Conservation (phyloP, 2,113 vertebrate genomes). For the Corythaixoides concolor region DNA sequence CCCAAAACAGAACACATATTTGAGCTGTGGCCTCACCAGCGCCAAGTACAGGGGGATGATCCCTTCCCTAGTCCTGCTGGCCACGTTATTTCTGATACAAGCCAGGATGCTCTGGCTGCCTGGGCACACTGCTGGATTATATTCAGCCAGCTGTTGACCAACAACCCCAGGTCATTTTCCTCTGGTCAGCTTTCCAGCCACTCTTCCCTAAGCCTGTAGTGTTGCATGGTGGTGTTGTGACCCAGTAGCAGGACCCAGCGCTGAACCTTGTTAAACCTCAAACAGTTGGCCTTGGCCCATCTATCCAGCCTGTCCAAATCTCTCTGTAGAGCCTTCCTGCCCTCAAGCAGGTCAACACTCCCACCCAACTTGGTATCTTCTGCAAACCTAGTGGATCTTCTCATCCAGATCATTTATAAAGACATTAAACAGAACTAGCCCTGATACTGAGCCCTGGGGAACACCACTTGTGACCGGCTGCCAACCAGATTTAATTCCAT, state of each 20-base stretch:
- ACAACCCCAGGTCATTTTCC: background rate
- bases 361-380: background rate
- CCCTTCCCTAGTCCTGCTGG: background rate
- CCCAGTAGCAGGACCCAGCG: background rate
- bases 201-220: background rate
- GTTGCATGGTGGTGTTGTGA: background rate
- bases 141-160: no score
- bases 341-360: background rate
- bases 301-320: background rate
- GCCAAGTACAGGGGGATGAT: rapidly evolving
- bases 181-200: background rate
- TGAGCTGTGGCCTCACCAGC: background rate
- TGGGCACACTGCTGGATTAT: background rate
- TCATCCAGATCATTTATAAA: background rate
- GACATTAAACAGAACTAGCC: background rate
- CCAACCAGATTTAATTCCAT: no score
- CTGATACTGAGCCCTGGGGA: background rate
- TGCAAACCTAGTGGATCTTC: background rate
- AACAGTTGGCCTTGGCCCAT: rapidly evolving
- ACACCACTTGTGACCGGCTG: no score
- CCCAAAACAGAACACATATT: background rate
- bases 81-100: background rate
- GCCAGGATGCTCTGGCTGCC: background rate
- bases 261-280: background rate
- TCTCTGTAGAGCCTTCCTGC: background rate